Percentiles rank a stretch among this genome's conserved stretches.
Evolutionary conservation across 2,797 vertebrate species (phyloP).

Genomic region (Sitta carolinensis): DNA sequence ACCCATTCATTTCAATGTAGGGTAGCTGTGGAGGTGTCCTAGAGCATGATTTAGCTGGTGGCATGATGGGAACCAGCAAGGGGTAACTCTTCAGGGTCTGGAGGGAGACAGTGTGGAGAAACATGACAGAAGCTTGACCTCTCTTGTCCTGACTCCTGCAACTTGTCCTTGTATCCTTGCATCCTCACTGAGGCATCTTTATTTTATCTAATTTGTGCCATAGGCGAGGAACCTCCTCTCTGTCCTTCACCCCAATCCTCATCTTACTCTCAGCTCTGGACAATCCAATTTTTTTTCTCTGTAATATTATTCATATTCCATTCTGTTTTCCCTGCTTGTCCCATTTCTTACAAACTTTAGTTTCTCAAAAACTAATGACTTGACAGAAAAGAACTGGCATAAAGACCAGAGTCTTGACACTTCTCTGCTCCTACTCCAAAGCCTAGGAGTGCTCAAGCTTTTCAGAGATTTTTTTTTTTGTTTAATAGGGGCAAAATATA

Average conservation of each 20-base stretch:
- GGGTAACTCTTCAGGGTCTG: background rate
- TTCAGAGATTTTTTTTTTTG: background rate
- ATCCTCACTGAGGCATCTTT: background rate
- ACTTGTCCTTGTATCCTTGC: background rate
- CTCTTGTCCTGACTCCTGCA: background rate
- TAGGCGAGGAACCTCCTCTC: background rate
- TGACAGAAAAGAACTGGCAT: background rate
- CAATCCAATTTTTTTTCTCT: fast-evolving
- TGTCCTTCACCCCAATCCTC: background rate
- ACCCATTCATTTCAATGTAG: background rate
- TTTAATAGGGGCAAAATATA: constrained; percentile 1
- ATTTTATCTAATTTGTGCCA: background rate
- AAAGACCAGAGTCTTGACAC: background rate
- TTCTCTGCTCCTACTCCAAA: background rate
- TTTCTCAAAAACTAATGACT: background rate
- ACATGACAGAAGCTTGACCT: background rate
- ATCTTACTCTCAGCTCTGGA: background rate
- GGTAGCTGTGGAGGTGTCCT: background rate
- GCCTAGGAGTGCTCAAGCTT: background rate
- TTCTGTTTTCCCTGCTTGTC: background rate
- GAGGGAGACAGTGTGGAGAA: background rate
- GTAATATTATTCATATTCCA: background rate
- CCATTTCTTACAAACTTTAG: background rate
- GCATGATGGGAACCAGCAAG: background rate
- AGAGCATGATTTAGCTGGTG: background rate